These are phyloP conservation scores for Phoeniculus purpureus DNA, from an alignment of 2,797 vertebrate genomes.

Conservation along the genomic window DNA sequence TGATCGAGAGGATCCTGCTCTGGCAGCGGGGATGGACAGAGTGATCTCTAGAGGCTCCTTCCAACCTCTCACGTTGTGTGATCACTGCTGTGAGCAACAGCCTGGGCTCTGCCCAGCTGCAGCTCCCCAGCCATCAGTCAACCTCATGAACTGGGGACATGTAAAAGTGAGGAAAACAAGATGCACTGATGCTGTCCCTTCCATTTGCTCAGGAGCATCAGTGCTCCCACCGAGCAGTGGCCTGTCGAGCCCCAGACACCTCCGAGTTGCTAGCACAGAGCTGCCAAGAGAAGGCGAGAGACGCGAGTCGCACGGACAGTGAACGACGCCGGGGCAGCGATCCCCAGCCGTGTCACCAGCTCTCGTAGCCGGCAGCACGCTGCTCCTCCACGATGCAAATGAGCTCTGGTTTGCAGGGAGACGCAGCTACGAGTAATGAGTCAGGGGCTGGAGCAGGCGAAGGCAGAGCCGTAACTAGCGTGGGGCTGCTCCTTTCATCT, in stretches of 20 bases:
- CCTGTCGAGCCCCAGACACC: rapidly evolving
- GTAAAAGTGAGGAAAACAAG: not conserved
- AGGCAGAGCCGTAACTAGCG: not conserved
- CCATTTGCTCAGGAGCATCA: no score
- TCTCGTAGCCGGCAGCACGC: not conserved
- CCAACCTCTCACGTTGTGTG: no score
- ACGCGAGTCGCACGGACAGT: rapidly evolving
- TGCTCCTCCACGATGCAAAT: not conserved
- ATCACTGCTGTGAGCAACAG: rapidly evolving
- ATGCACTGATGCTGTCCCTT: not conserved
- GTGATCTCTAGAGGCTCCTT: no score
- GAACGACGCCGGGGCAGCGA: rapidly evolving
- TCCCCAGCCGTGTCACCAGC: not conserved
- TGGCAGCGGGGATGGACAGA: no score
- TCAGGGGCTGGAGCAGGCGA: not conserved
- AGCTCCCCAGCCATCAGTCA: rapidly evolving
- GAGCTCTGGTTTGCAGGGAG: not conserved
- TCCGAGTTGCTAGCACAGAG: rapidly evolving
- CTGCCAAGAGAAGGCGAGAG: rapidly evolving
- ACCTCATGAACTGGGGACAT: not conserved
- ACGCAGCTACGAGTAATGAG: not conserved
- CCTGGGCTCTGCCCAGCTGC: not conserved
- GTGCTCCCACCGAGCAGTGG: rapidly evolving
- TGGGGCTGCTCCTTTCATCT: not conserved
- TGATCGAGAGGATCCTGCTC: no score